Base-by-base conservation (phyloP, 1,140 invertebrate species). In the Zaprionus inermis region DNA sequence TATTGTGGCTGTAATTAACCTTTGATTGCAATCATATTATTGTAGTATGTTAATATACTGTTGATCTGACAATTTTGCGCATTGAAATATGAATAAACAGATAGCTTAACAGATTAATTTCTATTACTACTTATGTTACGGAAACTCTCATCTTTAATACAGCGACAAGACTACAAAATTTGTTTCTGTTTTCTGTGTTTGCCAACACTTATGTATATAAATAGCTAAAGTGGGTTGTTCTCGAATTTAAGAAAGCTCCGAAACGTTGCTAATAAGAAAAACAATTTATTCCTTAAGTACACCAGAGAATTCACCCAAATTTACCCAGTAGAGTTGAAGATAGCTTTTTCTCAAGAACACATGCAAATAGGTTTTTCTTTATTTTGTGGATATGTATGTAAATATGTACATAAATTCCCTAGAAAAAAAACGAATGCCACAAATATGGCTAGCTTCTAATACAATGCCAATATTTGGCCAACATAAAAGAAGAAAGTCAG, bases 381-480 rank as follows among this genome's bases (percentile, higher is more conserved):
- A 24, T 34, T 16, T n/a, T 14, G 5, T 16, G 30, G 7, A 24
- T 3, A 56, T 56, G 34, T 52, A 41, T 38, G 16, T 16, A 41
- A 41, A 41, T 41, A 32, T 56, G 28, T 46, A 32, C 54, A 28
- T 44, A 34, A 44, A 46, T 71, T 16, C 22, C 11, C 16, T 12
- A 36, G 30, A 14, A 58, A 66, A 28, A 28, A 28, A 28, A 1
- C 1, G 24, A n/a, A 38, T 16, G 34, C 65, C 59, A 22, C 28
- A 81, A 66, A 73, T 65, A 69, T 49, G 30, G 52, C 9, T 64
- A 79, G 68, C 70, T 64, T 61, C 67, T 67, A 71, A 64, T 58
- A 64, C 52, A 38, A 44, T 20, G 24, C 36, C 77, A 70, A 80
- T 79, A 83, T 83, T 80, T 79, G 41, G 36, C 46, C 58, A 79